A percentile compares a stretch with the other conserved stretches of the same genome.
Evolutionary conservation across 2,797 vertebrate genomes (phyloP).

Genomic region (Manis pentadactyla): DNA sequence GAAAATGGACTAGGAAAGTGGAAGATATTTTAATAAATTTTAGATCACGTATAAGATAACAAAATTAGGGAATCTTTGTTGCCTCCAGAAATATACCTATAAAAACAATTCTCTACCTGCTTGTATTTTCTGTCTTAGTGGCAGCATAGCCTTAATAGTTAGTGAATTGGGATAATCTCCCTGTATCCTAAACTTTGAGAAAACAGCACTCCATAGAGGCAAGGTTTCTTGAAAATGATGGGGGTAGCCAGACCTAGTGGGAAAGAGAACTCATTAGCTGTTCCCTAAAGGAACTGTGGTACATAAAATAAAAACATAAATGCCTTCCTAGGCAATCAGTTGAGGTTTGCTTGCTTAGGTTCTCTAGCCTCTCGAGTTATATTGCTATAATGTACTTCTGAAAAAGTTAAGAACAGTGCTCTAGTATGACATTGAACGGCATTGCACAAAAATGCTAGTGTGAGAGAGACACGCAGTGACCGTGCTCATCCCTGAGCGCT

Average conservation of each 20-base stretch:
- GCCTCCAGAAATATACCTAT: background rate
- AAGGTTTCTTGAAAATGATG: background rate
- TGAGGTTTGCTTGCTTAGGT: background rate
- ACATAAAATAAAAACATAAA: background rate
- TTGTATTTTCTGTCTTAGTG: background rate
- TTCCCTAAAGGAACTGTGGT: background rate
- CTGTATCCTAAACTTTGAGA: background rate
- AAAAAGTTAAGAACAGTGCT: background rate
- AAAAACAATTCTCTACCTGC: background rate
- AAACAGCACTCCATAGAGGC: background rate
- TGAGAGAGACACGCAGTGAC: background rate
- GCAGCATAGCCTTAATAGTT: background rate
- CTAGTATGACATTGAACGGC: background rate
- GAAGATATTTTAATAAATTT: conserved; percentile 48
- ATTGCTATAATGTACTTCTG: background rate
- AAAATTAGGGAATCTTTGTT: background rate
- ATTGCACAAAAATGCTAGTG: background rate
- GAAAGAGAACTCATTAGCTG: background rate
- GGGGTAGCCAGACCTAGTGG: background rate
- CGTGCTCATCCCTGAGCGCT: background rate
- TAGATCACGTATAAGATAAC: background rate
- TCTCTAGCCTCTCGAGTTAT: background rate
- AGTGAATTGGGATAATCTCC: background rate
- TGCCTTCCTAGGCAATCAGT: background rate
- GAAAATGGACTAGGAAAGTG: background rate